Base-by-base conservation (phyloP, 1,140 invertebrate genomes). In the Diploscapter pachys region DNA sequence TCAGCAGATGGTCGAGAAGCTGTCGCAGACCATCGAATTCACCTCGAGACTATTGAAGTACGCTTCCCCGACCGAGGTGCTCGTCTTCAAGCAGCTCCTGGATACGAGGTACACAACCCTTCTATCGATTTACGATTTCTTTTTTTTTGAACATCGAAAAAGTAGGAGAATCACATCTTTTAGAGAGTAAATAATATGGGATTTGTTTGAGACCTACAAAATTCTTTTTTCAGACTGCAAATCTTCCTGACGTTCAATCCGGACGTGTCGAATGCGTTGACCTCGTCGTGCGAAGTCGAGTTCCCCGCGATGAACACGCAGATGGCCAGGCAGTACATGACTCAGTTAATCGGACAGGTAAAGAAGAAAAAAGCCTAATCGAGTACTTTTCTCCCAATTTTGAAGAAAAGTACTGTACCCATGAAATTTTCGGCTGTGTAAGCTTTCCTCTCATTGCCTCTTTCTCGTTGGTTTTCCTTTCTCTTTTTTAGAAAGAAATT, bases 71-170 rank as follows among this genome's bases (percentile, higher is more conserved):
- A 91, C 92, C 50, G 95, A 98, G 86, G 91, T 96, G 56, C 88
- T 98, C 55, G 91, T 96, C 89, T 93, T 98, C 83, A 95, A 95
- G 85, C 94, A 95, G 86, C 87, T 96, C 1, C 89, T 99, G 67
- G 95, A 98, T 83, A 90, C 91, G 2, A 94, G 95, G 86, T 31
- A 31, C 31, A 31, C 31, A 31, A 31, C 31, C 31, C 31, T 31
- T 31, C 31, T 31, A 31, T 31, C 31, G 31, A 31, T 31, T 31
- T 31, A 31, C 1, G 31, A 31, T 31, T 31, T 31, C 31, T 31
- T 31, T 31, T 31, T 31, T 31, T 31, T 31, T 31, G 31, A 31
- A 31, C 31, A 31, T 31, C 31, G 31, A 31, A 31, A 31, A 31
- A 31, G 31, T 31, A 31, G 31, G 31, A 31, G 31, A 31, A 31